Evolutionary conservation across 2,888 invertebrate genomes (phyloP).

Genomic region (Sepiola atlantica): DNA sequence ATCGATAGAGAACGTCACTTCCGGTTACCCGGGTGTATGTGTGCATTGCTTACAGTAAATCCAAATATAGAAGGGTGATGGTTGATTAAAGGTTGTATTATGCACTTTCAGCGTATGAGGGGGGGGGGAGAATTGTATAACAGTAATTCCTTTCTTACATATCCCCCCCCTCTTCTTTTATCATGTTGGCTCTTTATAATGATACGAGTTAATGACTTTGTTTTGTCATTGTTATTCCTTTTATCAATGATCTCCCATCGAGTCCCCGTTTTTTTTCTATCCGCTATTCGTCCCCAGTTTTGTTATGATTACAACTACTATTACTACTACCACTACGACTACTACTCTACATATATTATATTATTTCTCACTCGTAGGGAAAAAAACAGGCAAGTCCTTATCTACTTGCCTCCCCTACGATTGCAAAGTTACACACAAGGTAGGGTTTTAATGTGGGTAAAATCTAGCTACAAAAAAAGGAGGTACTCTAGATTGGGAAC

Average conservation of each 20-base stretch:
- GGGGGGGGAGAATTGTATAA: neutral
- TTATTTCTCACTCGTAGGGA: no score
- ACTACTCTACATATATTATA: neutral
- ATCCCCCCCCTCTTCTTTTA: neutral
- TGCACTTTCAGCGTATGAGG: neutral
- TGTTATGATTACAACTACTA: neutral
- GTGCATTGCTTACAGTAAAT: neutral
- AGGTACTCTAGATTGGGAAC: no score
- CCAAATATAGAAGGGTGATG: neutral
- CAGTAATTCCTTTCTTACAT: neutral
- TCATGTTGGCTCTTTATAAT: neutral
- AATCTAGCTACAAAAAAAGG: no score
- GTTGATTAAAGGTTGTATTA: constrained; percentile 12
- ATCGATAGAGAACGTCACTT: neutral
- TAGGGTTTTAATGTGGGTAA: no score
- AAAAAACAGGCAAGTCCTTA: no score
- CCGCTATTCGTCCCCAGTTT: neutral
- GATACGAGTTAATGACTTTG: constrained; percentile 9
- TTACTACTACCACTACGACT: neutral
- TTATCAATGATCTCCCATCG: neutral
- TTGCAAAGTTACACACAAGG: no score
- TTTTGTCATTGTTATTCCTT: neutral
- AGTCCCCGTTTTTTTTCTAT: neutral
- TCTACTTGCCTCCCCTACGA: no score
- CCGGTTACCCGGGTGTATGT: neutral